Evolutionary conservation across 1,140 invertebrate species (phyloP).

Genomic region (Eupeodes corollae): DNA sequence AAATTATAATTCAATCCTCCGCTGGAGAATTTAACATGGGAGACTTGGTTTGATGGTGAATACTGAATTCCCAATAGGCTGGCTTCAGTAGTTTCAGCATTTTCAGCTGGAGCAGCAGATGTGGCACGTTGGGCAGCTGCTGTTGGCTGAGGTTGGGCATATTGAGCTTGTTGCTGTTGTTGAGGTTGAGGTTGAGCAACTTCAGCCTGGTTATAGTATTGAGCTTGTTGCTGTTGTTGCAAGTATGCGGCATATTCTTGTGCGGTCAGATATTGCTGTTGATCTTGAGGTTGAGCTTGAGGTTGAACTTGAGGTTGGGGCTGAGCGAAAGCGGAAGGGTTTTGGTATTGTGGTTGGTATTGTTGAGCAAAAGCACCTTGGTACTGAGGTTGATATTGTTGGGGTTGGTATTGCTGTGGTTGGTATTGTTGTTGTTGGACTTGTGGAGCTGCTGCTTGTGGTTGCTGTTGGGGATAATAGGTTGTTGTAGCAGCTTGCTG

Average conservation of each 20-base stretch:
- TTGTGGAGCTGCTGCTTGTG: neutral
- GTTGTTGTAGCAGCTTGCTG: neutral
- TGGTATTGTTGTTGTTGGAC: conserved; percentile 1
- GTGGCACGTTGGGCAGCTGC: neutral
- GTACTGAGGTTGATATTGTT: neutral
- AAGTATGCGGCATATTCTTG: neutral
- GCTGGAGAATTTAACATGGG: conserved; percentile 4
- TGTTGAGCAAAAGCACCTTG: neutral
- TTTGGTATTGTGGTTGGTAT: neutral
- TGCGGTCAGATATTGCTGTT: neutral
- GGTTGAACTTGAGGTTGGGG: neutral
- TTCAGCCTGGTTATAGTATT: neutral
- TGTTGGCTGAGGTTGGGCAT: neutral
- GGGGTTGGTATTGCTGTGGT: neutral
- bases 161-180: neutral
- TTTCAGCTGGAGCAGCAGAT: neutral
- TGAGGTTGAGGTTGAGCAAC: neutral
- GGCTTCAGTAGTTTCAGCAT: no score
- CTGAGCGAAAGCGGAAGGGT: neutral
- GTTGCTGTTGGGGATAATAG: neutral
- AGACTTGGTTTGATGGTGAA: conserved; percentile 3
- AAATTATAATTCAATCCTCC: conserved; percentile 4
- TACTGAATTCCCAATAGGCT: neutral
- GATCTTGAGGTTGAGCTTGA: neutral
- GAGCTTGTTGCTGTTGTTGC: neutral